Evolutionary conservation across 2,113 vertebrate species (phyloP), one percentile per base, ranked within the genome.

Genomic region (Epinephelus fuscoguttatus): DNA sequence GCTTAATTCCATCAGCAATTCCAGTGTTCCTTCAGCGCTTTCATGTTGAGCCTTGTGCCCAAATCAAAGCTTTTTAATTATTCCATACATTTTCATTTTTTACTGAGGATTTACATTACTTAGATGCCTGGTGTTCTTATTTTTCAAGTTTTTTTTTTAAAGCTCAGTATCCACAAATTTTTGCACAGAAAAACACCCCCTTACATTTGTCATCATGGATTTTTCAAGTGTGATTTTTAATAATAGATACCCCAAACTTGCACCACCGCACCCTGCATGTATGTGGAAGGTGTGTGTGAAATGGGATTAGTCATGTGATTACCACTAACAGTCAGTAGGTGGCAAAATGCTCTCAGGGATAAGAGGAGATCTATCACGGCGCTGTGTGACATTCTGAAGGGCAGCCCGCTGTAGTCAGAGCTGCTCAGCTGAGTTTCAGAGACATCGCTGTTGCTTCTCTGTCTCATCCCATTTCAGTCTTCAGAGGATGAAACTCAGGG

Each of bases 261-360:
- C 40, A 10, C n/a, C 0, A 3, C 42, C 33, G 50, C 45, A 50
- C 27, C 14, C 1, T 59, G 15, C 13, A 8, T 33, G 37, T 0
- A 27, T 40, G 49, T 56, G 53, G 25, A 57, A 12, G 42, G 10
- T 56, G 55, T 18, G 19, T 12, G 63, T 66, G 14, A 23, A 45
- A 18, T 12, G 56, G 13, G 73, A 73, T 72, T 5, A 53, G 61
- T 81, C 68, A 81, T 94, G 93, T 91, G 90, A 93, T 94, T 91
- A 78, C 94, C 78, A 15, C 47, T 15, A 82, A 52, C 82, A 76
- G 93, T 90, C 95, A 94, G 94, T 81, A 95, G 95, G 89, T 90
- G 95, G 94, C 94, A 95, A 95, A 94, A 77, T 10, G 88, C 84
- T 93, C 88, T 93, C 89, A 93, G 90, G 81, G 81, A 93, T 91